Conservation (phyloP, 2,797 vertebrate species). For the Telmatherina bonti region DNA sequence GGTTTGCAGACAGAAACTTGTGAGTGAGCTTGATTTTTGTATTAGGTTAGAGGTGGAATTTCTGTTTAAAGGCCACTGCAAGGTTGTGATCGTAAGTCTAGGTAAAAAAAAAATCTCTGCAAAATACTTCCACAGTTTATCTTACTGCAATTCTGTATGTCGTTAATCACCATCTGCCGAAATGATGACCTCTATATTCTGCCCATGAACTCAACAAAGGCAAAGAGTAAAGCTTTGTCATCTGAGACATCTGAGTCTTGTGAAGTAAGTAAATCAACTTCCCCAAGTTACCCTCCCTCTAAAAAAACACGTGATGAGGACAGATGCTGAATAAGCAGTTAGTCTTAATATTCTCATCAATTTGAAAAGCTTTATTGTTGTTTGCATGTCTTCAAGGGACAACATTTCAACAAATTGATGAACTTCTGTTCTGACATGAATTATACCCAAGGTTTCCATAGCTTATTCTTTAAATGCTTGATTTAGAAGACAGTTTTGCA, state of each 20-base stretch:
- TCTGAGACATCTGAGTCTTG: conserved; percentile 42
- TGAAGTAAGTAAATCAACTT: conserved; percentile 70
- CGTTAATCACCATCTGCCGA: conserved; percentile 11
- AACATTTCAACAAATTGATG: background rate
- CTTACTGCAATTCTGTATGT: background rate
- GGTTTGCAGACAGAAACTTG: background rate
- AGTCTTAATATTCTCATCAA: background rate
- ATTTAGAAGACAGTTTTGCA: conserved; percentile 33
- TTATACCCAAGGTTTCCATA: background rate
- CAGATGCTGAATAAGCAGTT: conserved; percentile 53
- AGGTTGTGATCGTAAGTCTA: background rate
- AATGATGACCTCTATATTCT: conserved; percentile 8
- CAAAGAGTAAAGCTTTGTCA: conserved; percentile 29
- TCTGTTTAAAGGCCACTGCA: conserved; percentile 1
- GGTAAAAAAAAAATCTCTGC: conserved; percentile 2
- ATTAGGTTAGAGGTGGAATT: conserved; percentile 9
- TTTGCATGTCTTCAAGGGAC: background rate
- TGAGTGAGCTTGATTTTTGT: background rate
- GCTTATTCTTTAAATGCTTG: conserved; percentile 1
- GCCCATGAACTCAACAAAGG: conserved; percentile 34
- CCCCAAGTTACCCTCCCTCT: conserved; percentile 21
- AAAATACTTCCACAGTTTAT: background rate
- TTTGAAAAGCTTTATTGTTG: background rate
- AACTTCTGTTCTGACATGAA: background rate
- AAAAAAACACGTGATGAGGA: conserved; percentile 48